A percentile compares a stretch with the other conserved stretches of the same genome.
Conservation (phyloP, 2,797 vertebrate genomes). For the Nyctalus aviator region DNA sequence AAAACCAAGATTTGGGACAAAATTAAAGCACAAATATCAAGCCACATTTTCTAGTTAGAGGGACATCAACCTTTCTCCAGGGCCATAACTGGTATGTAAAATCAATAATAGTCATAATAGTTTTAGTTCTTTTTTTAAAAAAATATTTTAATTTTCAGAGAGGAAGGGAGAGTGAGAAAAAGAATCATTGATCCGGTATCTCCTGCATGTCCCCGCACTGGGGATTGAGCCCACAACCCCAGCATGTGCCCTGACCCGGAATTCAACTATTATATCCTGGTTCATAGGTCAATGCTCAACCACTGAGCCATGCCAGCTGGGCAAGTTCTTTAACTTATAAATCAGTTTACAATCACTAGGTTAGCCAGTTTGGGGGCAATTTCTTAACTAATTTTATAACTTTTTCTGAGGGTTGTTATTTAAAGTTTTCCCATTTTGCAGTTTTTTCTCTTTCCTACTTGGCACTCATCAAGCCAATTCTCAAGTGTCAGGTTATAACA, state of each 20-base stretch:
- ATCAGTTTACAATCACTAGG: background rate
- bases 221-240: no score
- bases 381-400: slow-evolving; percentile 15
- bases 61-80: background rate
- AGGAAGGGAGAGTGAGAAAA: no score
- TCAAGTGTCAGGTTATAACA: background rate
- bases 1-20: slow-evolving; percentile 25
- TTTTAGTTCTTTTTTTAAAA: background rate
- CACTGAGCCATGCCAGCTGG: no score
- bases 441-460: background rate
- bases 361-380: background rate
- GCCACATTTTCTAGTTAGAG: background rate
- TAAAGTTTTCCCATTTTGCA: background rate
- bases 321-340: background rate
- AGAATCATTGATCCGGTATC: no score
- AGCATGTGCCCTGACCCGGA: no score
- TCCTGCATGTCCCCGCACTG: no score
- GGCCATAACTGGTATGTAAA: background rate
- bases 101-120: background rate
- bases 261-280: no score
- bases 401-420: slow-evolving; percentile 14
- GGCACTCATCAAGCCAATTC: background rate
- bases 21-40: slow-evolving; percentile 37
- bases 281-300: no score
- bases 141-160: no score